Percentiles rank a stretch among this genome's conserved stretches.
Evolutionary conservation across 2,113 vertebrate species (phyloP).

Genomic region (Aphelocoma coerulescens): DNA sequence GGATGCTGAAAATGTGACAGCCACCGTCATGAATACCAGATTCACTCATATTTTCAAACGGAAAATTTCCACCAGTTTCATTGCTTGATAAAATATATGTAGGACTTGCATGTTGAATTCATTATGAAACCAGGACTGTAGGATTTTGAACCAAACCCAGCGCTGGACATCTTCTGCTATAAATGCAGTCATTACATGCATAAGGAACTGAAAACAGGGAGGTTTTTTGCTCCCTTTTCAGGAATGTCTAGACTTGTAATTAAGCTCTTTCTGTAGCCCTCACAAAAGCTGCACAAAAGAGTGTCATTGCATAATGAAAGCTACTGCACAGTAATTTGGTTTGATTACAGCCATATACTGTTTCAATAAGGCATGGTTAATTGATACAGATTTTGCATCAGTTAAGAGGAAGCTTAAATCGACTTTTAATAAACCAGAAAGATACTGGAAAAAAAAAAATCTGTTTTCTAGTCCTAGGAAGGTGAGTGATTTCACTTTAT

Average conservation of each 20-base stretch:
- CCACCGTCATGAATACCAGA: not conserved
- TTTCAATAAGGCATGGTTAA: conserved; percentile 53
- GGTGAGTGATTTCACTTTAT: not conserved
- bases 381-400: conserved; percentile 49
- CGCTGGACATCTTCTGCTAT: not conserved
- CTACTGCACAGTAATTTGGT: conserved; percentile 42
- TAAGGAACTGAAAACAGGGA: not conserved
- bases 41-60: not conserved
- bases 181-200: not conserved
- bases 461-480: not conserved
- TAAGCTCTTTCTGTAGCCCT: conserved; percentile 43
- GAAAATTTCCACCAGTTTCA: not conserved
- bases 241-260: conserved; percentile 61
- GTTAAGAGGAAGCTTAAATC: conserved; percentile 44
- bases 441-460: not conserved
- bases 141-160: not conserved
- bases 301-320: conserved; percentile 54
- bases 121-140: not conserved
- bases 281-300: conserved; percentile 47
- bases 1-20: not conserved
- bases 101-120: not conserved
- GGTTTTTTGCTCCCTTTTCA: not conserved
- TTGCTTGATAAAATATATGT: not conserved
- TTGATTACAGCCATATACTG: conserved; percentile 54
- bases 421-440: conserved; percentile 16